A percentile compares a stretch with the other conserved stretches of the same genome.
Conservation (phyloP, 2,113 vertebrate species). For the Myiopsitta monachus region DNA sequence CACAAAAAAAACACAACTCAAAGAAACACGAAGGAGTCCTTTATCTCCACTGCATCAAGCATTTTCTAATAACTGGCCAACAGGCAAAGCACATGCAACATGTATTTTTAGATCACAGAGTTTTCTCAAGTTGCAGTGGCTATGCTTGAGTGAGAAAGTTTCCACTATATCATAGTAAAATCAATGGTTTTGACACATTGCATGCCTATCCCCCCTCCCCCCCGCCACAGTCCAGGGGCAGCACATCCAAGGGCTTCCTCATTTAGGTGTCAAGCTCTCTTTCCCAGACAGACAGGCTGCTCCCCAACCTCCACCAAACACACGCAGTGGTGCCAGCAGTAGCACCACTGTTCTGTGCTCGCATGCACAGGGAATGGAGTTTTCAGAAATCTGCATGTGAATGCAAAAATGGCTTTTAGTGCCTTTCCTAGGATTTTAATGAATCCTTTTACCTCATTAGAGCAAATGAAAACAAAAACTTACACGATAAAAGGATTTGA, state of each 20-base stretch:
- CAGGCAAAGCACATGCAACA: accelerated
- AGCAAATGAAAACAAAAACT: not conserved
- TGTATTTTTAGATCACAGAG: not conserved
- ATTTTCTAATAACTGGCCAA: not conserved
- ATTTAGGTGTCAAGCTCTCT: too few relatives aligned
- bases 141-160: not conserved
- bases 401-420: not conserved
- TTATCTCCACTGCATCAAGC: not conserved
- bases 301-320: not conserved
- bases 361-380: accelerated
- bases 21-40: accelerated
- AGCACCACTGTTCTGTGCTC: not conserved
- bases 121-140: not conserved
- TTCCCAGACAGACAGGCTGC: not conserved
- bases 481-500: accelerated
- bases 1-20: not conserved
- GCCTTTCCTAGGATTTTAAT: not conserved
- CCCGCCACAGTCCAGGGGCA: too few relatives aligned
- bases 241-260: not conserved
- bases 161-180: not conserved
- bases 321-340: not conserved
- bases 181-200: not conserved
- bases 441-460: not conserved
- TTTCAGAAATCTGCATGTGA: not conserved
- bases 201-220: too few relatives aligned